Percentiles rank a stretch among this genome's conserved stretches.
These are phyloP conservation scores for Pegoplata infirma DNA, from an alignment of 2,888 invertebrate species.

Conservation along the genomic window DNA sequence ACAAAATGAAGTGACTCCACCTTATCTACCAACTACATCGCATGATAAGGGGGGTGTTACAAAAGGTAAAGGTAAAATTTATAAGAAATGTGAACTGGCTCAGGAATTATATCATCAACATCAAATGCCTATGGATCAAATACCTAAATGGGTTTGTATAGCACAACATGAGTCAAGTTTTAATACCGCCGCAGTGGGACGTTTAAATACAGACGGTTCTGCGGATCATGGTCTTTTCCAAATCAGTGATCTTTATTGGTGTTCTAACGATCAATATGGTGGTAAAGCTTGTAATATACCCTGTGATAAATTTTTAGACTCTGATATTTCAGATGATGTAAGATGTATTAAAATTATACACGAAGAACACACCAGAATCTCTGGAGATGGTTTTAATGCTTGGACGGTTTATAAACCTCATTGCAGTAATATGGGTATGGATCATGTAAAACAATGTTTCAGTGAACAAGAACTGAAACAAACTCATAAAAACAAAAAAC, in stretches of 20 bases:
- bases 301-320: slow-evolving; percentile 83
- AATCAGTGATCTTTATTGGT: slow-evolving; percentile 87
- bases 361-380: slow-evolving; percentile 82
- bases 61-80: slow-evolving; percentile 80
- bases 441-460: slow-evolving; percentile 72
- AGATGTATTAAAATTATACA: slow-evolving; percentile 82
- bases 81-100: slow-evolving; percentile 85
- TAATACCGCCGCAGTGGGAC: slow-evolving; percentile 82
- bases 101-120: slow-evolving; percentile 81
- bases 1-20: no score
- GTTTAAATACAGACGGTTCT: slow-evolving; percentile 78
- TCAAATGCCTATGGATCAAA: slow-evolving; percentile 79
- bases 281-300: slow-evolving; percentile 82
- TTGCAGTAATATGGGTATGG: slow-evolving; percentile 79
- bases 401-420: slow-evolving; percentile 84
- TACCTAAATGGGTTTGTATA: slow-evolving; percentile 85
- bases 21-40: no score
- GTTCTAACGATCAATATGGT: slow-evolving; percentile 77
- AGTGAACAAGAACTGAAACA: slow-evolving; percentile 26
- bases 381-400: slow-evolving; percentile 85
- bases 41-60: no score
- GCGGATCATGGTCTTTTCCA: slow-evolving; percentile 87
- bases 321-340: slow-evolving; percentile 84
- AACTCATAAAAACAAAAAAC: no score
- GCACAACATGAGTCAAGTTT: slow-evolving; percentile 85